phyloP scores from a whole-genome alignment of 2,113 vertebrate species.

The Sturnira hondurensis region DNA sequence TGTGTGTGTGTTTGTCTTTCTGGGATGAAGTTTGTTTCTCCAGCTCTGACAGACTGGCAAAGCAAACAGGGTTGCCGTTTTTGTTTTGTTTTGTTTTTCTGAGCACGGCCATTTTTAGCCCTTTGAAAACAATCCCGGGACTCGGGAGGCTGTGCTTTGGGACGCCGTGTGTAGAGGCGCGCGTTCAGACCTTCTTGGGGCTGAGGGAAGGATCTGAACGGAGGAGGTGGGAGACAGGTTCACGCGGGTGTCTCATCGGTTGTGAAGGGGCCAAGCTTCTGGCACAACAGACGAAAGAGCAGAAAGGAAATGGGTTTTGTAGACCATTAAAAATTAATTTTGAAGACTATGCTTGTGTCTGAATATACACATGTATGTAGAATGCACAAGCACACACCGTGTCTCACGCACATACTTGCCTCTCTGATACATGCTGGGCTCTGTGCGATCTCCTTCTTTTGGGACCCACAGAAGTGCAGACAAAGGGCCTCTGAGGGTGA shows the following conservation, averaged over 20 bases:
- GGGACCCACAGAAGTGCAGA: background rate
- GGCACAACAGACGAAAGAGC: slow-evolving; percentile 21
- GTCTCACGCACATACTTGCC: background rate
- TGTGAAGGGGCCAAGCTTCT: slow-evolving; percentile 38
- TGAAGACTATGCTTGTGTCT: background rate
- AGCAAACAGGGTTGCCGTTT: slow-evolving; percentile 74
- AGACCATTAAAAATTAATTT: slow-evolving; percentile 38
- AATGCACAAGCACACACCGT: background rate
- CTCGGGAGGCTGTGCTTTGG: slow-evolving; percentile 64
- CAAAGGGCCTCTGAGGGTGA: background rate
- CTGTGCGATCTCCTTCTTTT: background rate
- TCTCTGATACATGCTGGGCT: background rate
- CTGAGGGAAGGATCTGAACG: slow-evolving; percentile 48
- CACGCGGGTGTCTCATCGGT: slow-evolving; percentile 47
- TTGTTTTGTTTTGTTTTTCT: slow-evolving; percentile 73
- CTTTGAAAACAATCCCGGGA: slow-evolving; percentile 57
- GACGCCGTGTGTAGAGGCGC: slow-evolving; percentile 55
- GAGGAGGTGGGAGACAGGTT: slow-evolving; percentile 61
- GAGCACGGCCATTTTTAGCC: slow-evolving; percentile 71
- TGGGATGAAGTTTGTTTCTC: slow-evolving; percentile 70
- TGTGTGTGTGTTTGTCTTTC: slow-evolving; percentile 70
- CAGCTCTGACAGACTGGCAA: slow-evolving; percentile 73
- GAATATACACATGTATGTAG: background rate
- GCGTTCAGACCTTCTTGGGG: slow-evolving; percentile 50
- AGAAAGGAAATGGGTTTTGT: background rate